A percentile compares a stretch with the other conserved stretches of the same genome.
These are phyloP conservation scores for Notospermus geniculatus DNA, from an alignment of 1,140 invertebrate species.

Conservation along the genomic window DNA sequence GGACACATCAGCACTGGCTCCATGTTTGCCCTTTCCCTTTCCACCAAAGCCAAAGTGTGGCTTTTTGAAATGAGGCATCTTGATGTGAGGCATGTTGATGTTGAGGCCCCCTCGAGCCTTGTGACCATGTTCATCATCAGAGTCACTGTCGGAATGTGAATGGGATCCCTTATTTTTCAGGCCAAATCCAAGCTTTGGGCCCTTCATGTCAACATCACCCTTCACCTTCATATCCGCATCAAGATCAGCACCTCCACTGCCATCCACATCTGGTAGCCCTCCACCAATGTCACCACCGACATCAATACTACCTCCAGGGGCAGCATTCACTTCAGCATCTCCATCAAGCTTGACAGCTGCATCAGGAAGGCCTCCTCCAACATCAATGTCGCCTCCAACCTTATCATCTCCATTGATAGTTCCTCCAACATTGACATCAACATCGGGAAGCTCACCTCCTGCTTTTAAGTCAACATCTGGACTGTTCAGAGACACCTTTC, in stretches of 20 bases:
- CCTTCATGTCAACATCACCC: conserved; percentile 3
- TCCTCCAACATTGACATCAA: too few relatives aligned
- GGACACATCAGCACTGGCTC: neutral
- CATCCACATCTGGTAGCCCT: neutral
- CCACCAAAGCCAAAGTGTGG: neutral
- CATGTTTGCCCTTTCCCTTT: neutral
- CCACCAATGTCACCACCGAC: neutral
- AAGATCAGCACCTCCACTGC: neutral
- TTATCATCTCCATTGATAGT: too few relatives aligned
- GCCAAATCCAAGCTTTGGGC: neutral
- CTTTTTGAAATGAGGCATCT: neutral
- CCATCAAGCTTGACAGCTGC: too few relatives aligned
- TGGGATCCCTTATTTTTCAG: neutral
- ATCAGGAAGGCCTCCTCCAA: too few relatives aligned
- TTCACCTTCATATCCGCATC: neutral
- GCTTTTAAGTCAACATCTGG: too few relatives aligned
- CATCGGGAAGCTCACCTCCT: too few relatives aligned
- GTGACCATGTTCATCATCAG: neutral
- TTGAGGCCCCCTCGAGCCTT: neutral
- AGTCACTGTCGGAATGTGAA: neutral
- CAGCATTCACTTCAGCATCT: neutral
- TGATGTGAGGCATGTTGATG: conserved; percentile 7
- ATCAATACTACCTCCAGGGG: neutral
- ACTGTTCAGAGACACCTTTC: neutral
- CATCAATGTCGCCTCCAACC: neutral